Base-by-base conservation (phyloP, 2,888 invertebrate species). In the Archips crataeganus region DNA sequence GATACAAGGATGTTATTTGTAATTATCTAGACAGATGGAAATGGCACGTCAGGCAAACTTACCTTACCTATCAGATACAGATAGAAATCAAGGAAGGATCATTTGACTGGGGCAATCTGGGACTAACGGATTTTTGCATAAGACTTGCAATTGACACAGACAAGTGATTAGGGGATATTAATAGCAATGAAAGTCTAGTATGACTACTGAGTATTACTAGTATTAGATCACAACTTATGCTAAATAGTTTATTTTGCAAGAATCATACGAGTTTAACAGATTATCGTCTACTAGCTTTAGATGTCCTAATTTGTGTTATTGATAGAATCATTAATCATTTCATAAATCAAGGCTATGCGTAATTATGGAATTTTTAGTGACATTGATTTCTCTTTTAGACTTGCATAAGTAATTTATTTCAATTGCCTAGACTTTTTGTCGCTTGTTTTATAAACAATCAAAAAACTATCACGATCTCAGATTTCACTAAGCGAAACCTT, bases 311-410 rank as follows among this genome's bases (percentile, higher is more conserved):
- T 79, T 82, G 82, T 85, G 85, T 86, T 15, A 42, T 13, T 47
- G 39, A 39, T 84, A 77, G 77, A 85, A 87, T 85, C 84, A 72
- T 82, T 80, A 80, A 57, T 84, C 85, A 81, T 80, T 78, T 74
- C 75, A 77, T 76, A 79, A 79, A 84, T 84, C 81, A 81, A 77
- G 75, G 74, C 32, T 61, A 36, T 42, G 42, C 13, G 42, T 51
- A 23, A 36, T 59, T 59, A 49, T 64, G 63, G 15, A 63, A 36
- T 57, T 49, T 49, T 51, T 32, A 49, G 47, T 49, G 63, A 63
- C 47, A 51, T 62, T 67, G 71, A 72, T 72, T 68, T 68, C 67
- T 72, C 72, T 72, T 73, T 68, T 15, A 73, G 63, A 57, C 10
- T 69, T 69, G 62, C 68, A 68, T 73, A 69, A 71, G 15, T 66